Evolutionary conservation across 2,113 vertebrate genomes (phyloP).

Genomic region (Butorides virescens): DNA sequence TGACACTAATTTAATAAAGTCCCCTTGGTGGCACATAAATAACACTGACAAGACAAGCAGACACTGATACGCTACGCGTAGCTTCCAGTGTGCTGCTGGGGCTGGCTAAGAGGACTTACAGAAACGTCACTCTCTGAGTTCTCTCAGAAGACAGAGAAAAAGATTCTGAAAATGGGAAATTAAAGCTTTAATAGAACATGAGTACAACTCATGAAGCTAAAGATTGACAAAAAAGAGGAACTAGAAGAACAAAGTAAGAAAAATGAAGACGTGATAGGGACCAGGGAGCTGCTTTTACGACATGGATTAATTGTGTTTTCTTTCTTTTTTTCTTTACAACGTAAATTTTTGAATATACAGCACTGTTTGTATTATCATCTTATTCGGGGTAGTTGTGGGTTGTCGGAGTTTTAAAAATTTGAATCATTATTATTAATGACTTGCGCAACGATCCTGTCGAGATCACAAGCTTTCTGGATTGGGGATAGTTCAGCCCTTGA

Average conservation of each 20-base stretch:
- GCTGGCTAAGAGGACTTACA: not conserved
- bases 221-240: not conserved
- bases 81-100: not conserved
- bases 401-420: not conserved
- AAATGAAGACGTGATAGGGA: not conserved
- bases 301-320: not conserved
- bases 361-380: not conserved
- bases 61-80: not conserved
- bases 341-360: not conserved
- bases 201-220: not conserved
- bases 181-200: not conserved
- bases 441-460: not conserved
- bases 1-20: not conserved
- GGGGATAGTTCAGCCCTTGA: not conserved
- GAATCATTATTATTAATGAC: not conserved
- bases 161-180: not conserved
- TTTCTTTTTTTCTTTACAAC: not conserved
- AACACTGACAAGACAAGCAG: not conserved
- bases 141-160: not conserved
- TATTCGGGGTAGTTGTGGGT: not conserved
- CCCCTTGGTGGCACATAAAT: conserved; percentile 30
- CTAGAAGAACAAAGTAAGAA: not conserved
- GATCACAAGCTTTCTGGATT: not conserved
- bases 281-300: not conserved
- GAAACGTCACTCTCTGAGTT: not conserved